Evolutionary conservation across 2,888 invertebrate genomes (phyloP), one percentile per base, ranked within the genome.

Genomic region (Andrena chrysosceles): DNA sequence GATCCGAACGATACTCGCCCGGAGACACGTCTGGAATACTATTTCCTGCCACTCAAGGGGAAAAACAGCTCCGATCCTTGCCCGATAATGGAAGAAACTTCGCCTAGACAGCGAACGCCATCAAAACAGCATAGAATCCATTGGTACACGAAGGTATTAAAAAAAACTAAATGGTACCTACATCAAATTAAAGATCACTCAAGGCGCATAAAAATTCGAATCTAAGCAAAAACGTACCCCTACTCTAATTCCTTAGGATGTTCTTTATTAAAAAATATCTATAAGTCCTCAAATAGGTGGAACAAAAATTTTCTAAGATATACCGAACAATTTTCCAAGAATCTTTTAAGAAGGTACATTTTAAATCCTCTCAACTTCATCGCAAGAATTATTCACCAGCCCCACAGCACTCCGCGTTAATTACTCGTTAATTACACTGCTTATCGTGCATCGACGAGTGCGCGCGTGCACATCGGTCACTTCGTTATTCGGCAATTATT

Each of bases 401-500:
- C 62, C 29, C 33, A 10, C 64, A 29, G 71, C 64, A 29, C 33
- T 23, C 29, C 64, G 68, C 73, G 69, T 74, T 79, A 81, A 81
- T 81, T 81, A 80, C 80, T 70, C 77, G 81, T 81, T 81, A 81
- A 81, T 81, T 81, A 74, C 73, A 4, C 52, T 60, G 1, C 64
- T 70, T 81, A 81, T 80, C 81, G 69, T 13, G 66, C 33, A 81
- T 81, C 81, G 69, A 26, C 60, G 49, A 16, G 35, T 49, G 26
- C 56, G 60, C 74, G 80, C 74, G 78, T 54, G 77, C 60, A 63
- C 49, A 20, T 16, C 35, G 49, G 49, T 60, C 66, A 20, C 72
- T 63, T 73, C 59, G 72, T 81, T 81, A 63, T 81, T 81, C 69
- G 81, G 64, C 69, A 81, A 79, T 81, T 79, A 81, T 80, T 66